Percentiles rank a stretch among this genome's conserved stretches.
Evolutionary conservation across 2,113 vertebrate genomes (phyloP).

Genomic region (Nothoprocta perdicaria): DNA sequence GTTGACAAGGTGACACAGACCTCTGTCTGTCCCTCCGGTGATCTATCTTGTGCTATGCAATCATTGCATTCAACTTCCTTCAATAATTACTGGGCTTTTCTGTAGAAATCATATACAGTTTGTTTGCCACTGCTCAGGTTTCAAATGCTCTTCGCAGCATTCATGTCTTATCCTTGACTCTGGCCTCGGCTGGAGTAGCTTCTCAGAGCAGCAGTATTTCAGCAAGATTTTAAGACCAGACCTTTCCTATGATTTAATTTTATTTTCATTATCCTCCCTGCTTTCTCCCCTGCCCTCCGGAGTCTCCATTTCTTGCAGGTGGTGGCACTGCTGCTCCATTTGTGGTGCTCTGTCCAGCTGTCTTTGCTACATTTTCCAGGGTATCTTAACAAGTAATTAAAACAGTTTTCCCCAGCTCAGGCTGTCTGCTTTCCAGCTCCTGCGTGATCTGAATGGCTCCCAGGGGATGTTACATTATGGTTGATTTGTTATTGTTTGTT

Average conservation of each 20-base stretch:
- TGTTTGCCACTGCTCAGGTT: neutral
- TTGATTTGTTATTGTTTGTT: slow-evolving; percentile 72
- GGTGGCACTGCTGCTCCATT: slow-evolving; percentile 70
- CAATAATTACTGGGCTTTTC: neutral
- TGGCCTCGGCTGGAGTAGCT: neutral
- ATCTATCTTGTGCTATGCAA: neutral
- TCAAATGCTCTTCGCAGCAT: neutral
- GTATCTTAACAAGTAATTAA: slow-evolving; percentile 56
- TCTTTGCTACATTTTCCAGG: slow-evolving; percentile 20
- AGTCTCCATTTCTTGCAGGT: slow-evolving; percentile 58
- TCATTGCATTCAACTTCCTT: neutral
- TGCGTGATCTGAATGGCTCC: slow-evolving; percentile 64
- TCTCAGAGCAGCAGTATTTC: neutral
- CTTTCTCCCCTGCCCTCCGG: slow-evolving; percentile 11
- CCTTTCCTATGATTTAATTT: neutral
- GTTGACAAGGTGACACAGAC: neutral
- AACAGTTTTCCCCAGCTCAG: slow-evolving; percentile 50
- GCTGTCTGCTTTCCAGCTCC: slow-evolving; percentile 49
- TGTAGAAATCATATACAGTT: neutral
- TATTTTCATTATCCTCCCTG: neutral
- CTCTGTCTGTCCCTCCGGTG: neutral
- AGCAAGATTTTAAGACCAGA: neutral
- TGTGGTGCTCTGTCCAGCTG: neutral
- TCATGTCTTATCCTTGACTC: neutral
- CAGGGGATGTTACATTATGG: slow-evolving; percentile 67